Percentiles rank a stretch among this genome's conserved stretches.
phyloP scores from a whole-genome alignment of 2,113 vertebrate species.

The Mus spicilegus region DNA sequence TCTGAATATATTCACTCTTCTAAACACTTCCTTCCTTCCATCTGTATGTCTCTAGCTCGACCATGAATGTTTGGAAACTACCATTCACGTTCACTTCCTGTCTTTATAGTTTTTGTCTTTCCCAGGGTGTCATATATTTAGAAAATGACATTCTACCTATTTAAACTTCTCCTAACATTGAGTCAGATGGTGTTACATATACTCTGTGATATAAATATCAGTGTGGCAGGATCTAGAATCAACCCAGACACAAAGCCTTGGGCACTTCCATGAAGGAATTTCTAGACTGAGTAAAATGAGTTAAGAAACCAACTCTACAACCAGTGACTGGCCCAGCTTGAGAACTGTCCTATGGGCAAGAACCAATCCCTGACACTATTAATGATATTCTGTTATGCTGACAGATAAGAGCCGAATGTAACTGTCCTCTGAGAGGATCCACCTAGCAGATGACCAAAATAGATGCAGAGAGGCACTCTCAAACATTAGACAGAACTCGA shows the following conservation, averaged over 20 bases:
- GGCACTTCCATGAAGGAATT: no score
- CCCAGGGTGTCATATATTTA: background rate
- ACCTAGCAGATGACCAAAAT: no score
- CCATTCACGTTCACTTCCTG: background rate
- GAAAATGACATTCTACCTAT: background rate
- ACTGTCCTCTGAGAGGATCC: no score
- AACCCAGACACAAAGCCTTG: background rate
- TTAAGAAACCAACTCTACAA: background rate
- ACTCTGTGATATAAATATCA: background rate
- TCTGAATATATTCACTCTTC: background rate
- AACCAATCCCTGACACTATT: no score
- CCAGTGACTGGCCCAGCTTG: no score
- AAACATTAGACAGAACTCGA: no score
- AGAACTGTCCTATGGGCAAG: no score
- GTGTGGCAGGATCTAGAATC: background rate
- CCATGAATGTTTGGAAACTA: background rate
- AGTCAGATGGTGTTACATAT: background rate
- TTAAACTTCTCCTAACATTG: background rate
- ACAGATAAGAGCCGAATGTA: no score
- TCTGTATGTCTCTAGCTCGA: background rate
- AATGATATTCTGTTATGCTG: no score
- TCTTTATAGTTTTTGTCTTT: background rate
- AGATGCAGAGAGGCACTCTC: no score
- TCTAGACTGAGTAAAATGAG: background rate
- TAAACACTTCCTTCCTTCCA: background rate